These are phyloP conservation scores for Myiothlypis chrysogaster DNA, from an alignment of 2,797 vertebrate species.

Conservation along the genomic window DNA sequence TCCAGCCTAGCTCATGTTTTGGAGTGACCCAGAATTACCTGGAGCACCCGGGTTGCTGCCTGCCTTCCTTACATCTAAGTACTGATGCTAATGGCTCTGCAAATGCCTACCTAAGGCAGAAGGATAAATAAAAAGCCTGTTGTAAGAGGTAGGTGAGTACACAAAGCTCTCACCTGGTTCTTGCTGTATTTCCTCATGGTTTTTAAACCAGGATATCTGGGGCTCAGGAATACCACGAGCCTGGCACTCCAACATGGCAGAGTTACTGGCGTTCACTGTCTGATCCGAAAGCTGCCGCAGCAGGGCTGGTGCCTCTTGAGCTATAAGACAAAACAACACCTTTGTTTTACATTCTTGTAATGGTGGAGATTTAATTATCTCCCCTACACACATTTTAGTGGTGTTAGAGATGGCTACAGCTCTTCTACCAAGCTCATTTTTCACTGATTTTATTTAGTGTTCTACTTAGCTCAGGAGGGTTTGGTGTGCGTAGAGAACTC, in stretches of 20 bases:
- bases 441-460: not conserved
- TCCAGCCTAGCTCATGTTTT: not conserved
- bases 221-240: slow-evolving; percentile 83
- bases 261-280: slow-evolving; percentile 86
- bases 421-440: not conserved
- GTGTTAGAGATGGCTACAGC: not conserved
- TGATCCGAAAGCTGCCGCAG: slow-evolving; percentile 82
- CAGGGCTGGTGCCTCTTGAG: slow-evolving; percentile 85
- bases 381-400: not conserved
- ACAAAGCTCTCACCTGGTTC: slow-evolving; percentile 83
- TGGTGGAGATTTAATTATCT: not conserved
- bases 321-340: slow-evolving; percentile 76
- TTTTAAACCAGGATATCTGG: slow-evolving; percentile 90
- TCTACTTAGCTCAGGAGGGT: not conserved
- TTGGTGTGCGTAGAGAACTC: not conserved
- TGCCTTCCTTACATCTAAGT: not conserved
- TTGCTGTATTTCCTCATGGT: slow-evolving; percentile 80
- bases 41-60: not conserved
- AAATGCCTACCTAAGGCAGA: not conserved
- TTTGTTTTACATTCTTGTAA: slow-evolving; percentile 35
- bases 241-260: slow-evolving; percentile 83
- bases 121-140: not conserved
- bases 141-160: not conserved
- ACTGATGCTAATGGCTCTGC: not conserved
- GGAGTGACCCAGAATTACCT: not conserved